Conservation (phyloP, 2,888 invertebrate species). For the Trichopoda pennipes region DNA sequence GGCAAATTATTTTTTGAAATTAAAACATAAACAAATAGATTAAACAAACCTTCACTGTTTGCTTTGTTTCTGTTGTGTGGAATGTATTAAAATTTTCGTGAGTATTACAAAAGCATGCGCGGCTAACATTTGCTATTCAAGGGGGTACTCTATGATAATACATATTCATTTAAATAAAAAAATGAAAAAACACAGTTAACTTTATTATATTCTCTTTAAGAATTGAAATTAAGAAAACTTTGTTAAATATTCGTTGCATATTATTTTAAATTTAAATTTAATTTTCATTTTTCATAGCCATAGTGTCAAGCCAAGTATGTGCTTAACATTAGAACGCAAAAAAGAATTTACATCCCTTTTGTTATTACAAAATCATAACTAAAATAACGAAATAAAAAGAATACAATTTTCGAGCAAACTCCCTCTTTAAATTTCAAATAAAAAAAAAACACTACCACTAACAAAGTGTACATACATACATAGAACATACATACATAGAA, state of each 20-base stretch:
- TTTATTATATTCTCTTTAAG: constrained; percentile 22
- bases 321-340: constrained; percentile 43
- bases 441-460: constrained; percentile 13
- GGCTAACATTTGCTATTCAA: background rate
- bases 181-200: background rate
- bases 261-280: constrained; percentile 43
- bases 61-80: background rate
- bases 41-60: constrained; percentile 9
- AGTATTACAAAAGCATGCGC: constrained; percentile 65
- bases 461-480: constrained; percentile 1
- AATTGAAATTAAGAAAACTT: constrained; percentile 52
- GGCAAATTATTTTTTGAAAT: constrained; percentile 64
- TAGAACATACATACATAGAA: background rate
- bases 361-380: constrained; percentile 42
- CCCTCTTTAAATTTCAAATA: constrained; percentile 2
- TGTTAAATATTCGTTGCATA: constrained; percentile 62
- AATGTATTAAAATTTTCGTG: constrained; percentile 51
- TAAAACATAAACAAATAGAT: constrained; percentile 69
- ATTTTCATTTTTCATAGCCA: constrained; percentile 23
- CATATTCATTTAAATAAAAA: constrained; percentile 34
- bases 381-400: constrained; percentile 20
- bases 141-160: constrained; percentile 3
- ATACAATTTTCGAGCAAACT: constrained; percentile 27
- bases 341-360: constrained; percentile 50
- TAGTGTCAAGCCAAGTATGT: constrained; percentile 38